A percentile compares a stretch with the other conserved stretches of the same genome.
Conservation (phyloP, 1,140 invertebrate species). For the Anoplolepis gracilipes region DNA sequence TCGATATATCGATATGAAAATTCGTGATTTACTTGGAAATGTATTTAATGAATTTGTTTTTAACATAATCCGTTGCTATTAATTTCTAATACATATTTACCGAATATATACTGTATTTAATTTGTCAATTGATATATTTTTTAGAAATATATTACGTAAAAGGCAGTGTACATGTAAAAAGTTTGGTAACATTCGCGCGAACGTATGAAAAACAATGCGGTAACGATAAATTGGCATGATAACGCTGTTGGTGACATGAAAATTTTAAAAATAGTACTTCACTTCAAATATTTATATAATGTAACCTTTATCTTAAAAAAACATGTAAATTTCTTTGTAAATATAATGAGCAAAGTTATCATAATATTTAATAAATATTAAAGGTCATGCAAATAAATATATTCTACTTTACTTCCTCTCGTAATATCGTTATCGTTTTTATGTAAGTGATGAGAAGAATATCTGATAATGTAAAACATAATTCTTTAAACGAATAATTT, state of each 20-base stretch:
- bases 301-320: not conserved
- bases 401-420: not conserved
- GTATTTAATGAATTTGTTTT: not conserved
- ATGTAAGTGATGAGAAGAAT: not conserved
- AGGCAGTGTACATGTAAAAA: not conserved
- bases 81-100: not conserved
- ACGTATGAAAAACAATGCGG: not conserved
- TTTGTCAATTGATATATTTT: not conserved
- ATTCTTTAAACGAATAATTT: too few relatives aligned
- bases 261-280: not conserved
- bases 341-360: not conserved
- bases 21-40: slow-evolving; percentile 4
- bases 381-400: not conserved
- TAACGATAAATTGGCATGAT: too few relatives aligned
- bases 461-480: not conserved
- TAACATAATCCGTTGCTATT: not conserved
- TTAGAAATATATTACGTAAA: not conserved
- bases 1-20: not conserved
- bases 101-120: not conserved
- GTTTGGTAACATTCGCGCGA: not conserved
- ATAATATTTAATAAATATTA: not conserved
- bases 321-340: not conserved
- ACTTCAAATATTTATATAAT: not conserved
- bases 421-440: not conserved
- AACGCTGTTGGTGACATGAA: too few relatives aligned